Base-by-base conservation (phyloP, 2,113 vertebrate species). In the Lasiurus cinereus region DNA sequence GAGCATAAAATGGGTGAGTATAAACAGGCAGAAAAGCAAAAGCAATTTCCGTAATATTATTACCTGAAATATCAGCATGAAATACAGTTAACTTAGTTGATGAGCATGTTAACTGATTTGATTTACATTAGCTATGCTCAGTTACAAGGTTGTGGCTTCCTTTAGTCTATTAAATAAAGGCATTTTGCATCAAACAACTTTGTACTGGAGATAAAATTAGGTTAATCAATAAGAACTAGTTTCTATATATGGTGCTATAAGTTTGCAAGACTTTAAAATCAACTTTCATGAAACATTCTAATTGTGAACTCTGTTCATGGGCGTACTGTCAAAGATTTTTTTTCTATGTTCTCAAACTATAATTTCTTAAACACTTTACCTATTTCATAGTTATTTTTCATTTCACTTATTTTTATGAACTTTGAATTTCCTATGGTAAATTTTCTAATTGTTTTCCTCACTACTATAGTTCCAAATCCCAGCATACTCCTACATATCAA, bases 101-200 rank as follows among this genome's bases (percentile, higher is more conserved):
- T 72, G 46, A 6, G 22, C 59, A 82, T 79, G 94, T 90, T 73
- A 93, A 94, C 22, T 59, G 48, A 83, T 86, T 83, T 91, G n/a
- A 18, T 93, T 96, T 95, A 91, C 33, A 78, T 64, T 85, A 78
- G 33, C 2, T 36, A 69, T 73, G 39, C 74, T 95, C 54, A 88
- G 24, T 90, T 73, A 72, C 8, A 93, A 74, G 8, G 54, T 18
- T 48, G 3, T 43, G 12, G 5, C 84, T 92, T 91, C 27, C 9
- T 50, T 77, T 82, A 59, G 18, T 87, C 43, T 92, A 16, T 43
- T 82, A 93, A 88, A 72, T 43, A 88, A 56, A 90, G 31, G 22
- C 11, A 82, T 59, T 92, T 94, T 79, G n/a, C 10, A 79, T n/a
- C n/a, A 95, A 93, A 50, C 15, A 67, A 83, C 31, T 66, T 93